A percentile compares a stretch with the other conserved stretches of the same genome.
phyloP scores from a whole-genome alignment of 1,140 invertebrate species.

The Trichogramma pretiosum region DNA sequence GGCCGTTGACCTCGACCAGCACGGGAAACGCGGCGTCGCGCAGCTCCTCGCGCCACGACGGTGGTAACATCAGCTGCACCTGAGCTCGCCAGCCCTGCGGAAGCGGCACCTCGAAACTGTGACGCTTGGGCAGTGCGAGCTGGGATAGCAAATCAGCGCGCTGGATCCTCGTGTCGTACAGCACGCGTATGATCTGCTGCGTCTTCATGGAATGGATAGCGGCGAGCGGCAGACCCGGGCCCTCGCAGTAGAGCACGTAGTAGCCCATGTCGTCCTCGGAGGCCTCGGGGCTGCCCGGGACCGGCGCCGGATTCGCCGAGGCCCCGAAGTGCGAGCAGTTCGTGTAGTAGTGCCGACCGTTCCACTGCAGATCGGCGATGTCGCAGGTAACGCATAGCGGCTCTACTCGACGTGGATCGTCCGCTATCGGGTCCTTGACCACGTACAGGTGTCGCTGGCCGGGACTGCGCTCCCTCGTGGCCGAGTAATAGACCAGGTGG shows the following conservation, averaged over 20 bases:
- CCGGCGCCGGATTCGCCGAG: slow-evolving; percentile 55
- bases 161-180: slow-evolving; percentile 67
- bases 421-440: slow-evolving; percentile 56
- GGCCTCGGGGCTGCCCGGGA: slow-evolving; percentile 23
- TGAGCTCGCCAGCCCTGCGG: slow-evolving; percentile 68
- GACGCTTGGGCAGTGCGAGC: slow-evolving; percentile 63
- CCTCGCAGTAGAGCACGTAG: slow-evolving; percentile 71
- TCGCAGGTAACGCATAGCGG: slow-evolving; percentile 76
- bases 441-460: slow-evolving; percentile 81
- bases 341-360: slow-evolving; percentile 50
- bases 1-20: slow-evolving; percentile 79
- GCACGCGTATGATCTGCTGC: slow-evolving; percentile 61
- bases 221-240: slow-evolving; percentile 67
- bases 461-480: slow-evolving; percentile 66
- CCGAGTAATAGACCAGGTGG: slow-evolving; percentile 77
- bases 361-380: slow-evolving; percentile 44
- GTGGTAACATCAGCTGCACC: slow-evolving; percentile 70
- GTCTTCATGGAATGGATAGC: slow-evolving; percentile 62
- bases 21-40: slow-evolving; percentile 76
- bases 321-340: slow-evolving; percentile 76
- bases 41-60: slow-evolving; percentile 73
- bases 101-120: slow-evolving; percentile 68
- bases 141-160: slow-evolving; percentile 54
- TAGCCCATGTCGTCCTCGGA: slow-evolving; percentile 49
- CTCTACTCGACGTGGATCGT: slow-evolving; percentile 59